Percentiles rank a stretch among this genome's conserved stretches.
These are phyloP conservation scores for Philereme transversata DNA, from an alignment of 2,888 invertebrate genomes.

Conservation along the genomic window DNA sequence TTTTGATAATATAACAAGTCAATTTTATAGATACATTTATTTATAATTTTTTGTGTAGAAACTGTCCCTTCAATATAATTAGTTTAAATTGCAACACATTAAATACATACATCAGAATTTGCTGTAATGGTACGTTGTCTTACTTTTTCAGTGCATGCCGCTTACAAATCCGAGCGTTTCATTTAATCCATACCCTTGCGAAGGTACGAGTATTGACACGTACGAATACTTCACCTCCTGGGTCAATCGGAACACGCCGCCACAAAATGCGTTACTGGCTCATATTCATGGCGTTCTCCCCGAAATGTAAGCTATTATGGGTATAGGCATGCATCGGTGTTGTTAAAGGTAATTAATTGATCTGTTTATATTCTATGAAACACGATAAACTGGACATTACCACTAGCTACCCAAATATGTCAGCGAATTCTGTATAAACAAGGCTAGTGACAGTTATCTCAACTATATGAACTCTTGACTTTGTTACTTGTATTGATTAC, in stretches of 20 bases:
- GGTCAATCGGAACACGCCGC: not conserved
- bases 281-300: constrained; percentile 15
- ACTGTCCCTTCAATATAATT: no score
- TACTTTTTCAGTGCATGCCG: constrained; percentile 24
- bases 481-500: no score
- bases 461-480: no score
- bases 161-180: constrained; percentile 3
- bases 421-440: not conserved
- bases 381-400: constrained; percentile 1
- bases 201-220: constrained; percentile 5
- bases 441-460: constrained; percentile 6
- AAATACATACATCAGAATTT: no score
- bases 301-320: constrained; percentile 16
- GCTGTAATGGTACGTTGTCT: no score
- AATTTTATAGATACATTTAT: no score
- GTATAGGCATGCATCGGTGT: constrained; percentile 15
- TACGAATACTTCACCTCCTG: constrained; percentile 18
- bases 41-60: no score
- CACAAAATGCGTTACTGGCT: constrained; percentile 7
- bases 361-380: constrained; percentile 8
- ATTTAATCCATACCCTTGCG: constrained; percentile 29
- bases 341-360: no score
- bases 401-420: no score
- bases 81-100: no score
- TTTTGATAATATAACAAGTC: no score